Evolutionary conservation across 2,113 vertebrate species (phyloP), one percentile per base, ranked within the genome.

Genomic region (Leucoraja erinaceus): DNA sequence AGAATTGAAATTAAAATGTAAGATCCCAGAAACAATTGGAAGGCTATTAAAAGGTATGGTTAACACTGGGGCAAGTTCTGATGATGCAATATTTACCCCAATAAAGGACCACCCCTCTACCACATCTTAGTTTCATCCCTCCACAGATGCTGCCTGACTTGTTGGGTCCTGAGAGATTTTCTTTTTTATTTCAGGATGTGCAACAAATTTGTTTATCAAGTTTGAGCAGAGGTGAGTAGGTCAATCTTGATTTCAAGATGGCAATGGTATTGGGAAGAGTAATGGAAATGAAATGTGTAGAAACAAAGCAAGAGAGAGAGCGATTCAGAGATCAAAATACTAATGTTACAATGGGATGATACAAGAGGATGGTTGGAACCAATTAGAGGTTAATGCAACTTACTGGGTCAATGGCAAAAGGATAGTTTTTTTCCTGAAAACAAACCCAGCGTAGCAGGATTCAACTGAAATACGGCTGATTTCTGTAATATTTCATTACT

Each of bases 361-460:
- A 5, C 12, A 33, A 31, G 59, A 88, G 31, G 14, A 5, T n/a
- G 0, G 2, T 31, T 88, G 12, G 28, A 31, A 12, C 7, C n/a
- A 47, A 47, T 47, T 47, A 38, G 25, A 75, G 54, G 7, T 75
- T 63, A 61, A 66, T 31, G 7, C n/a, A 20, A 94, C 94, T 94
- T 18, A 95, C 95, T 90, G 95, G 94, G 47, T 95, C 94, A 31
- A 95, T 94, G 38, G 95, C 95, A 63, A 95, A 94, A 59, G 94
- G 90, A 78, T 95, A 95, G 0, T 94, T 95, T n/a, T 59, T 86
- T 86, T 54, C 95, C 95, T 63, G 95, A 95, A 93, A 93, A 95
- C 81, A 95, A 95, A 16, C 95, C 95, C 0, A 93, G 86, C 4
- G 94, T 76, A 7, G n/a, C 74, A 22, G 95, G 95, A 72, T 95